Percentiles rank a stretch among this genome's conserved stretches.
phyloP scores from a whole-genome alignment of 2,797 vertebrate genomes.

The Helicolenus hilgendorfi region DNA sequence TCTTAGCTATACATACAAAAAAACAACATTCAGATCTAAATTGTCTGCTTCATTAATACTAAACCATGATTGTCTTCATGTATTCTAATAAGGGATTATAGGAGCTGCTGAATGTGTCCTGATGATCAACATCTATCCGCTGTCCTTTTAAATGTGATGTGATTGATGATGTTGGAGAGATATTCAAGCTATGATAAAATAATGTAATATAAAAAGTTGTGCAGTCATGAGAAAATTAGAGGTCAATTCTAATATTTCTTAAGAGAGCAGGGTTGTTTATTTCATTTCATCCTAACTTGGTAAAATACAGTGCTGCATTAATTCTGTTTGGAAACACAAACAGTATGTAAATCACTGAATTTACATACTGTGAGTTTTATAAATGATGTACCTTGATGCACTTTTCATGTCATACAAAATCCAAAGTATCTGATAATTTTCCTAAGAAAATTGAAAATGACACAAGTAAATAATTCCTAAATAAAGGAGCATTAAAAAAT shows the following conservation, averaged over 20 bases:
- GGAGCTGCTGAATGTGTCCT: not conserved
- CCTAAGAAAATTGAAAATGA: not conserved
- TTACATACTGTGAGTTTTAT: not conserved
- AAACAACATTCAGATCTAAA: not conserved
- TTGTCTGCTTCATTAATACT: not conserved
- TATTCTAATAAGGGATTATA: not conserved
- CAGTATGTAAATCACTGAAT: not conserved
- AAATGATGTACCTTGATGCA: not conserved
- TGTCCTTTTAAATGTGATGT: not conserved
- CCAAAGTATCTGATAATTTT: not conserved
- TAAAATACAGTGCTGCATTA: not conserved
- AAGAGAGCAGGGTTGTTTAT: not conserved
- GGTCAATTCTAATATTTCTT: not conserved
- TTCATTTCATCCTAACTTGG: not conserved
- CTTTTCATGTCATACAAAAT: not conserved
- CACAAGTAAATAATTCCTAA: not conserved
- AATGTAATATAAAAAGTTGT: not conserved
- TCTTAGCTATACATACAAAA: not conserved
- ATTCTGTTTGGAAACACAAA: not conserved
- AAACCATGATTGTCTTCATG: not conserved
- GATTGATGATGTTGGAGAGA: not conserved
- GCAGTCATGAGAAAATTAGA: not conserved
- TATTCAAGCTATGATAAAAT: not conserved
- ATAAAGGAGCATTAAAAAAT: slow-evolving; percentile 23
- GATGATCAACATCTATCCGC: not conserved